These are phyloP conservation scores for Drosophila albomicans DNA, from an alignment of 1,140 invertebrate genomes.

Conservation along the genomic window DNA sequence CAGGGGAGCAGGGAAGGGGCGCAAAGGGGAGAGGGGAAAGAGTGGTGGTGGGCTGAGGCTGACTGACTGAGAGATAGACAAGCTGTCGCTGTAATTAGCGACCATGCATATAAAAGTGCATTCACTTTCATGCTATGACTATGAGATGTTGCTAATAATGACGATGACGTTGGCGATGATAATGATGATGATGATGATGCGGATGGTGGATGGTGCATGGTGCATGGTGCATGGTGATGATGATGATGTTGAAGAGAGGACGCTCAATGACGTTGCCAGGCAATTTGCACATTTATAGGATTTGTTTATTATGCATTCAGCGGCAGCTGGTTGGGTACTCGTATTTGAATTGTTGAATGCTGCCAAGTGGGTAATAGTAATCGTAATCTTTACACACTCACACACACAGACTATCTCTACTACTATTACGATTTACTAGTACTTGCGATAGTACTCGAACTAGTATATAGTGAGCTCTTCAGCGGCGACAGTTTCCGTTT, in stretches of 20 bases:
- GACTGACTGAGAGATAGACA: slow-evolving; percentile 54
- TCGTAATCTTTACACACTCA: slow-evolving; percentile 64
- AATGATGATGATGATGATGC: slow-evolving; percentile 10
- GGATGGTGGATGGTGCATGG: too few species aligned
- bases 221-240: background rate
- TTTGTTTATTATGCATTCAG: slow-evolving; percentile 75
- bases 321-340: slow-evolving; percentile 8
- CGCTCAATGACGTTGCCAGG: slow-evolving; percentile 70
- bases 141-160: slow-evolving; percentile 50
- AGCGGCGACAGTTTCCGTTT: slow-evolving; percentile 38
- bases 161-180: slow-evolving; percentile 8
- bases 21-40: background rate
- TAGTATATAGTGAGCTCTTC: slow-evolving; percentile 26
- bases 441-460: slow-evolving; percentile 2
- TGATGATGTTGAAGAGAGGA: slow-evolving; percentile 29
- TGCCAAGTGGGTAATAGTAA: slow-evolving; percentile 80
- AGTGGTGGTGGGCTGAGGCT: background rate
- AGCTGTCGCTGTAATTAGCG: slow-evolving; percentile 80
- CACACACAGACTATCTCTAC: slow-evolving; percentile 27
- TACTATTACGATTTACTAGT: slow-evolving; percentile 1
- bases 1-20: background rate
- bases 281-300: slow-evolving; percentile 80
- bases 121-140: slow-evolving; percentile 76
- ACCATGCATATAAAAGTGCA: slow-evolving; percentile 80
- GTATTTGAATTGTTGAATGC: slow-evolving; percentile 36